Base-by-base conservation (phyloP, 35 echinoderm and acorn worm species). In the Stichopus chloronotus region DNA sequence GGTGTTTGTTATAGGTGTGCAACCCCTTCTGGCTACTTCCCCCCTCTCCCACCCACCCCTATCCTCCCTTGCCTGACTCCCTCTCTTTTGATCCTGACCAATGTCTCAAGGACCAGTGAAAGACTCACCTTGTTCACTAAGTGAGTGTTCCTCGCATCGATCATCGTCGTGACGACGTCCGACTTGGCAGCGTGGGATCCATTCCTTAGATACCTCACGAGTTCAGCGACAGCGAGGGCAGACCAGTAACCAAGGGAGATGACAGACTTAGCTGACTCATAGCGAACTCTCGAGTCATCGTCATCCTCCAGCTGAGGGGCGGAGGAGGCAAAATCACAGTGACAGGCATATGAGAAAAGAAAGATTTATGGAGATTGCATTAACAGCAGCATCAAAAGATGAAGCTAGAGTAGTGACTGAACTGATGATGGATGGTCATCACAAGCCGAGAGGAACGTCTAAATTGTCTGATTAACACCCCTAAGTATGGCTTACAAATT, bases 141-240 rank as follows among this genome's bases (percentile, higher is more conserved):
- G 5, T 96, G 90, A 6, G 84, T 90, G 83, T 94, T 91, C 72
- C 95, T 94, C 8, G 97, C 95, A 55, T 93, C 79, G 54, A 96
- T 98, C 65, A 98, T 81, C 13, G 95, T 98, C 55, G 94, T 84
- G 19, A 98, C 91, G 1, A 96, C 78, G 95, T 96, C 97, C 19
- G 52, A 72, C 69, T 92, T 90, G 20, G 93, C 88, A 10, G 76
- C 63, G 23, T 91, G 88, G 65, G 63, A 86, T 7, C 95, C 91
- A 4, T 94, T 57, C 76, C 91, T 90, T 9, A 98, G 25, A 72
- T 96, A 78, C 23, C 78, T 65, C 17, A 98, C 91, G 10, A 98
- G 81, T 10, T 93, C 90, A 63, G 8, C 88, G 56, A 98, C 87
- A 25, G 94, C 90, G 19, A 85, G 91, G 6, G 80, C 91, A 69